These are phyloP conservation scores for Hermetia illucens DNA, from an alignment of 1,140 invertebrate species.

Conservation along the genomic window DNA sequence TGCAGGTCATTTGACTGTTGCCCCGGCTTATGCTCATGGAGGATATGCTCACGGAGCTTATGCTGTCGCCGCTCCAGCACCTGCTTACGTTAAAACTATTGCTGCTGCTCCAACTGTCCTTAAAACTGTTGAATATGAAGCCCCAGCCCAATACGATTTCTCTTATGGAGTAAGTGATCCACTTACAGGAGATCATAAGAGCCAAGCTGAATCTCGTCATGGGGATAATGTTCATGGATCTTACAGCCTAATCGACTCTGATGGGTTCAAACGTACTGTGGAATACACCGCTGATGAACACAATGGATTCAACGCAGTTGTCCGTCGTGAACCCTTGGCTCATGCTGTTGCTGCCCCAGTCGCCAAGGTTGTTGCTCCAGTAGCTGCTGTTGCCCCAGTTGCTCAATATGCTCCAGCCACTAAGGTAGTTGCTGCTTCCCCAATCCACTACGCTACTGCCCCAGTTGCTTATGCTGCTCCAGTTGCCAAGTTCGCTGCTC, in stretches of 20 bases:
- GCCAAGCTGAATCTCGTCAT: constrained; percentile 44
- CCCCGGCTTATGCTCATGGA: constrained; percentile 13
- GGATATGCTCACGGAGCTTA: constrained; percentile 15
- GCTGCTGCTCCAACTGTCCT: neutral
- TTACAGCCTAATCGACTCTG: constrained; percentile 29
- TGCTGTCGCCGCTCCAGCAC: constrained; percentile 12
- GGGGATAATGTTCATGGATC: constrained; percentile 33
- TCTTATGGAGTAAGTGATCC: constrained; percentile 46
- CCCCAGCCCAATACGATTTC: constrained; percentile 45
- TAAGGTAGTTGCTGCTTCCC: constrained; percentile 7
- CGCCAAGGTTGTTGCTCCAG: constrained; percentile 7
- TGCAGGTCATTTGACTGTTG: constrained; percentile 14
- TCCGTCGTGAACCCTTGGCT: constrained; percentile 16
- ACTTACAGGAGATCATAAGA: constrained; percentile 50
- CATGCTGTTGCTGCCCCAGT: no score
- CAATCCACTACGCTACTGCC: no score
- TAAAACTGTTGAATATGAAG: constrained; percentile 26
- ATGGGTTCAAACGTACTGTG: constrained; percentile 30
- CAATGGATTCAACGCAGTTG: constrained; percentile 30
- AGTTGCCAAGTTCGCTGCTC: constrained; percentile 26
- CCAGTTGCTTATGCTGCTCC: no score
- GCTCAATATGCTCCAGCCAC: no score
- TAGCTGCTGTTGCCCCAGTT: constrained; percentile 2
- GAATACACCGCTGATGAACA: constrained; percentile 32
- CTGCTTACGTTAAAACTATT: neutral